Evolutionary conservation across 2,888 invertebrate species (phyloP), one percentile per base, ranked within the genome.

Genomic region (Epicampocera succincta): DNA sequence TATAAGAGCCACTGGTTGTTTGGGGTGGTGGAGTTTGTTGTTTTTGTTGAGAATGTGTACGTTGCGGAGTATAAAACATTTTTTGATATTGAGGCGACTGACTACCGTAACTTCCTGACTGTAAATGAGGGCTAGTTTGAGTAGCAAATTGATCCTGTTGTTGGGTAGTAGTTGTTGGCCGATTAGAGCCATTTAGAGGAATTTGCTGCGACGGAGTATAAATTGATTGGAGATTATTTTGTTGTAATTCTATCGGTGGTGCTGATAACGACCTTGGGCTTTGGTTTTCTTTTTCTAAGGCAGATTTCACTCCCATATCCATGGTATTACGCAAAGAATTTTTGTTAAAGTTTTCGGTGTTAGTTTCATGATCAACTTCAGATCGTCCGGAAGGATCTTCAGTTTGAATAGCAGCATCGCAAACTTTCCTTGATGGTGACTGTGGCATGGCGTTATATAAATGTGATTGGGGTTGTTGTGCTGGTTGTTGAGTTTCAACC

Each of bases 211-310:
- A 85, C 19, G 71, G 56, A 40, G 50, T 19, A 33, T 56, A 21
- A 61, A 46, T 17, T 9, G 21, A 13, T 13, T 86, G 86, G 13
- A 87, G 86, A 17, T 87, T 84, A 60, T 87, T 90, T 65, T 88
- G 89, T 61, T 89, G 90, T 52, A 90, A 90, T 73, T 88, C 88
- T 75, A 92, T 88, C 69, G 95, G 95, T 38, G 96, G 96, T 33
- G 96, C 96, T 84, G 96, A 96, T 93, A 95, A 94, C 68, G 95
- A 95, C 87, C 96, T 92, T 85, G 94, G 94, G 74, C 92, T 93
- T 76, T 89, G 89, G 9, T 86, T 87, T 84, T 93, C 93, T 86
- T 92, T 92, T 77, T 88, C 93, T n/a, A 90, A 87, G 83, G 92
- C 93, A 50, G 92, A 92, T 85, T 92, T 92, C 84, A 95, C 94